These are phyloP conservation scores for Labeo catla DNA, from an alignment of 2,113 vertebrate genomes.

Conservation along the genomic window DNA sequence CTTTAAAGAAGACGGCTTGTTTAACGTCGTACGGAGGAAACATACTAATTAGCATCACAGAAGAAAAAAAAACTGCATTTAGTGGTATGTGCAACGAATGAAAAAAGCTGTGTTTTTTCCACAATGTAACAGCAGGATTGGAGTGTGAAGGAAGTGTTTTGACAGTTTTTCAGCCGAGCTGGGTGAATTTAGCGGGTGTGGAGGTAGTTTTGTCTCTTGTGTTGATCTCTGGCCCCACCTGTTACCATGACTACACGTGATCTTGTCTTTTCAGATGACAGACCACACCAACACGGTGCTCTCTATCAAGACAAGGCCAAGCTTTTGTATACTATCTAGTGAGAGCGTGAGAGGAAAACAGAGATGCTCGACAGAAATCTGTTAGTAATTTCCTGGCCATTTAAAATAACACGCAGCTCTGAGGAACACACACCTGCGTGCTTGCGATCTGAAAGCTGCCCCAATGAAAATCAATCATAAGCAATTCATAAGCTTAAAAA, in stretches of 20 bases:
- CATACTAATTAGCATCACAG: conserved; percentile 21
- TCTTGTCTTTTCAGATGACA: conserved; percentile 25
- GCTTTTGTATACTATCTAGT: conserved; percentile 18
- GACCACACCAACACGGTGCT: neutral
- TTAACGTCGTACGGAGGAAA: neutral
- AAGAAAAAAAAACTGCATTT: conserved; percentile 9
- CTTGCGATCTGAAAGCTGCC: neutral
- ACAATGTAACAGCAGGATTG: neutral
- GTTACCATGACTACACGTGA: conserved; percentile 14
- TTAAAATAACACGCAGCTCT: neutral
- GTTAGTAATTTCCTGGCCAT: conserved; percentile 9
- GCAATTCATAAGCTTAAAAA: neutral
- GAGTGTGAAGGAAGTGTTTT: neutral
- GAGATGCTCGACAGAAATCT: conserved; percentile 1
- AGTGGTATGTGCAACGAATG: neutral
- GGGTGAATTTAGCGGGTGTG: neutral
- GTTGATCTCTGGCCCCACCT: neutral
- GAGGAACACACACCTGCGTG: neutral
- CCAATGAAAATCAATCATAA: neutral
- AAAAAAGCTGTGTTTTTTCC: neutral
- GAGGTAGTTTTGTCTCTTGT: neutral
- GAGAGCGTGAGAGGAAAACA: conserved; percentile 9
- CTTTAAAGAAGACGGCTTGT: neutral
- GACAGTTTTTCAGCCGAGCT: neutral
- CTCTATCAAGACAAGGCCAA: conserved; percentile 22